phyloP scores from a whole-genome alignment of 2,888 invertebrate species.

The Leptinotarsa tumamoca region DNA sequence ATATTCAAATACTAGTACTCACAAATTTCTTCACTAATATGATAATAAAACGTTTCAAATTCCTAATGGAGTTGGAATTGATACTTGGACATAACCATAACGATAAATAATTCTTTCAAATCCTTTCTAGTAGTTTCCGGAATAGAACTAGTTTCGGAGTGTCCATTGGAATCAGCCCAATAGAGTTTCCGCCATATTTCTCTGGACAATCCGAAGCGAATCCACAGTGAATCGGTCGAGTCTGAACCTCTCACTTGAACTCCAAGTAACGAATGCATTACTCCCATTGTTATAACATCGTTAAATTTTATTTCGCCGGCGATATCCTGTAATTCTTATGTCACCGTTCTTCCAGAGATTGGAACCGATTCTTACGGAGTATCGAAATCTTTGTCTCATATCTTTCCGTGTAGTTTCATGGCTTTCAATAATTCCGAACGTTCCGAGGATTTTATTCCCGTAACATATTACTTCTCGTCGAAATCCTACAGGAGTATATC shows the following conservation, averaged over 20 bases:
- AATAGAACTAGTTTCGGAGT: neutral
- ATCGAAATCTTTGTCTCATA: conserved; percentile 19
- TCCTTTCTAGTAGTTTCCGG: neutral
- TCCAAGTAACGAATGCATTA: neutral
- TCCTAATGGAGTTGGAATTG: neutral
- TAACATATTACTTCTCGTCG: conserved; percentile 6
- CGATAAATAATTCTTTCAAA: neutral
- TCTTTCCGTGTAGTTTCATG: conserved; percentile 16
- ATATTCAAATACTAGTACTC: too few relatives aligned
- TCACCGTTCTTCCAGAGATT: conserved; percentile 6
- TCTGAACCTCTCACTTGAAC: conserved; percentile 6
- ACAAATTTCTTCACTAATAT: too few relatives aligned
- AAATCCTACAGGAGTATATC: conserved; percentile 2
- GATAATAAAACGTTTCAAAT: neutral
- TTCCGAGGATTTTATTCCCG: conserved; percentile 9
- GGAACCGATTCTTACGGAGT: conserved; percentile 2
- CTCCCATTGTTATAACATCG: conserved; percentile 14
- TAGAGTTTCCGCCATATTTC: neutral
- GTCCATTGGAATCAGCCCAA: neutral
- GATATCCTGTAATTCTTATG: conserved; percentile 17
- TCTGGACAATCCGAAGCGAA: neutral
- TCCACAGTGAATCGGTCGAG: neutral
- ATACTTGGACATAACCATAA: conserved; percentile 1
- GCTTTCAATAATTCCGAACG: conserved; percentile 19
- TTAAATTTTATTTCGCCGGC: conserved; percentile 8